phyloP scores from a whole-genome alignment of 64 coral and sea anemone genomes.

The Catalaphyllia jardinei region DNA sequence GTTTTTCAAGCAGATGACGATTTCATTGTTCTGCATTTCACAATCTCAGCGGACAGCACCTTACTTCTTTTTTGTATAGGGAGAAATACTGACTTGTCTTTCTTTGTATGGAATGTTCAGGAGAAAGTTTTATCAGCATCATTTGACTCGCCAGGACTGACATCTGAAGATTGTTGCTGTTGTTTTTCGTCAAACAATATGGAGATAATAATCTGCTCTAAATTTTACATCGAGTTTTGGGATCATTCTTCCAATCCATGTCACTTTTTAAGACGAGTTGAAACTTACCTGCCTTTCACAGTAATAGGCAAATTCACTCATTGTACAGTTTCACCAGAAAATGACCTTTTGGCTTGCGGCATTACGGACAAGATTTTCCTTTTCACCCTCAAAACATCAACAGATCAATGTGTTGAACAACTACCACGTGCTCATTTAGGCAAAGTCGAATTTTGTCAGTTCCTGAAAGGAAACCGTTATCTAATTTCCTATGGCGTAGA shows the following conservation, averaged over 20 bases:
- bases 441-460: constrained; percentile 41
- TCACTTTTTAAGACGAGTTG: not conserved
- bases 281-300: not conserved
- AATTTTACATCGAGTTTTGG: not conserved
- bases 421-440: constrained; percentile 28
- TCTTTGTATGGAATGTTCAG: not conserved
- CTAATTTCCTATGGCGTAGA: constrained; percentile 43
- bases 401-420: too few relatives aligned
- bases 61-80: too few relatives aligned
- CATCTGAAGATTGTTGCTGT: not conserved
- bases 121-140: not conserved
- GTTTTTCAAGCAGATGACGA: too few relatives aligned
- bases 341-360: constrained; percentile 41
- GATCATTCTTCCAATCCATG: not conserved
- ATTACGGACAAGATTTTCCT: constrained; percentile 28
- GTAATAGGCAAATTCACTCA: not conserved
- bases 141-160: not conserved
- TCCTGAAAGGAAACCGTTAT: constrained; percentile 30
- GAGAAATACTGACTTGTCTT: too few relatives aligned
- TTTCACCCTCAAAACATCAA: not conserved
- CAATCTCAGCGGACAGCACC: too few relatives aligned
- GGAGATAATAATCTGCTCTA: not conserved
- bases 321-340: constrained; percentile 20
- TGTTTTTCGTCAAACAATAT: not conserved
- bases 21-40: too few relatives aligned